Evolutionary conservation across 2,888 invertebrate species (phyloP), one percentile per base, ranked within the genome.

Genomic region (Tillus elongatus): DNA sequence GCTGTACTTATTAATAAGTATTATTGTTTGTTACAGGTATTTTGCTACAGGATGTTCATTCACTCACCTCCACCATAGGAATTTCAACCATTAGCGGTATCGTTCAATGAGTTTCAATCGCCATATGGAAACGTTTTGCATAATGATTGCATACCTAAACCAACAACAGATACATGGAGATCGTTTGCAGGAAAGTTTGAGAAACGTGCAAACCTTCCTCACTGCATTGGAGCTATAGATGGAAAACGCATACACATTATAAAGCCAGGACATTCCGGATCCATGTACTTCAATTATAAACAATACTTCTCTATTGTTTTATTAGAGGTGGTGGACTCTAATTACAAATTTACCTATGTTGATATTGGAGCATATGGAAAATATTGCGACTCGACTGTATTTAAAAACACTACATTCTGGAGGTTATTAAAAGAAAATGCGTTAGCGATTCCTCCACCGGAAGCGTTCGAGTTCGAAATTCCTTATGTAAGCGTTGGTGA

Each of bases 61-160:
- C 24, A 19, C 24, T 8, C 6, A 19, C n/a, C n/a, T 19, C 6
- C 24, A 19, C 24, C n/a, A 19, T 19, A n/a, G 24, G 24, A 8
- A 29, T 29, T n/a, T 29, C 30, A 29, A 29, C 30, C 30, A 29
- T 29, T 19, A 19, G 24, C n/a, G 24, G 24, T 19, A 19, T 19
- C n/a, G 24, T 19, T n/a, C 8, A 29, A 6, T 6, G n/a, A 29
- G 30, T 29, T 11, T 29, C 6, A n/a, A 9, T 6, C 12, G n/a
- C 8, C n/a, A 29, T 11, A 8, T 29, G 30, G 30, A 29, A 29
- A 10, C n/a, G 6, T 6, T 29, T 29, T n/a, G 11, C 6, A 29
- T n/a, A 29, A 29, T 9, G 30, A 29, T 8, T 29, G 30, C 11
- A 29, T 29, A 11, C 9, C 9, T n/a, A 29, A 13, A 29, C 24